Base-by-base conservation (phyloP, 2,888 invertebrate genomes). In the Ischnus inquisitorius region DNA sequence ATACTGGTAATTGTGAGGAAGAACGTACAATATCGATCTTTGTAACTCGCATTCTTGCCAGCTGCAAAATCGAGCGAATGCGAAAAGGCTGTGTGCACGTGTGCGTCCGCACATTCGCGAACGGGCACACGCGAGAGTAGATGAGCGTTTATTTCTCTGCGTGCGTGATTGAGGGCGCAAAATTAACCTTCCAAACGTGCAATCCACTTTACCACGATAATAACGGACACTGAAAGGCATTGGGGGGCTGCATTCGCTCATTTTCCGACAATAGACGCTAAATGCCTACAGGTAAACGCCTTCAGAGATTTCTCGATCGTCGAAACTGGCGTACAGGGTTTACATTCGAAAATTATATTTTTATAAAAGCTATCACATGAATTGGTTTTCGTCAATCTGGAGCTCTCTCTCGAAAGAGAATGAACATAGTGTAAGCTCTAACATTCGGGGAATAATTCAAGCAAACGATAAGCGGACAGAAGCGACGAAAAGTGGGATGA, bases 21-120 rank as follows among this genome's bases (percentile, higher is more conserved):
- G 64, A 72, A 72, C 62, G 25, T 69, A 22, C 54, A 74, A 65
- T 77, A 84, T 85, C 78, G 80, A 81, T 25, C 77, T 16, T 28
- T 16, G 48, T 16, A 57, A 19, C 54, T 54, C 51, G 41, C 54
- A 71, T 71, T 71, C 69, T 46, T 51, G 16, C 43, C 12, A 62
- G 6, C 34, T 57, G 34, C 57, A 46, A 8, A 14, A 60, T 48
- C 64, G 46, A 41, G 51, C 51, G 54, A 71, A 79, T 79, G 71
- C 34, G 54, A 64, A 51, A 65, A 22, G 3, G 8, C 3, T 22
- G 10, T 12, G 10, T 22, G 10, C 19, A 41, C 39, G n/a, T 71
- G 14, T 34, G 10, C 16, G 12, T 34, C 46, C 22, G 43, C 4
- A n/a, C 16, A 41, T 39, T 43, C 60, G 72, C 60, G 19, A 41